Base-by-base conservation (phyloP, 2,113 vertebrate genomes). In the Alectura lathami region DNA sequence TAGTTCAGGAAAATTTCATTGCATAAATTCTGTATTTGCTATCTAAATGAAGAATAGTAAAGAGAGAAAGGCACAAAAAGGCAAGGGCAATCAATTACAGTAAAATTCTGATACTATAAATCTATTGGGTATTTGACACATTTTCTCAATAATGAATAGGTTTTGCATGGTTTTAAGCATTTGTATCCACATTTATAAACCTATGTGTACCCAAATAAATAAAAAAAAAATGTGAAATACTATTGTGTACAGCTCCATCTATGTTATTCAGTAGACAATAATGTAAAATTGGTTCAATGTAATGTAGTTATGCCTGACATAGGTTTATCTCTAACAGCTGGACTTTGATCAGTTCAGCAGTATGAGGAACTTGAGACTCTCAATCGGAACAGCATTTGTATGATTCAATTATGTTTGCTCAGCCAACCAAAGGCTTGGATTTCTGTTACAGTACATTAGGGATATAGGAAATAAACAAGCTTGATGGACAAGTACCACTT, bases 401-500 rank as follows among this genome's bases (percentile, higher is more conserved):
- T 85, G 69, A 96, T 56, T 54, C 68, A 70, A 79, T 86, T 91
- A 91, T 3, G 4, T 80, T 72, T 88, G 54, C 78, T 93, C 74
- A 92, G 38, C 79, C 79, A 92, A 93, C 94, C 74, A 77, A 45
- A 76, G 63, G 70, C 78, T 96, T 75, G 32, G 43, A 77, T 95
- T 95, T 95, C 43, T 89, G 62, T 93, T 89, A 84, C 57, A 83
- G 62, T 17, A 82, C 89, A 36, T 72, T 74, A 88, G 84, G 84
- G 66, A 95, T 13, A 81, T 11, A 84, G 50, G 73, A 97, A 96
- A 95, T 93, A 96, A 96, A 95, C 66, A 92, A 72, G 50, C 82
- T 88, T 91, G 94, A 93, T 95, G 79, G 94, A 94, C 91, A 97
- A 96, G 89, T 60, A 92, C 83, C 69, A 88, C 89, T 97, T 97